Evolutionary conservation across 2,113 vertebrate species (phyloP).

Genomic region (Bambusicola thoracicus): DNA sequence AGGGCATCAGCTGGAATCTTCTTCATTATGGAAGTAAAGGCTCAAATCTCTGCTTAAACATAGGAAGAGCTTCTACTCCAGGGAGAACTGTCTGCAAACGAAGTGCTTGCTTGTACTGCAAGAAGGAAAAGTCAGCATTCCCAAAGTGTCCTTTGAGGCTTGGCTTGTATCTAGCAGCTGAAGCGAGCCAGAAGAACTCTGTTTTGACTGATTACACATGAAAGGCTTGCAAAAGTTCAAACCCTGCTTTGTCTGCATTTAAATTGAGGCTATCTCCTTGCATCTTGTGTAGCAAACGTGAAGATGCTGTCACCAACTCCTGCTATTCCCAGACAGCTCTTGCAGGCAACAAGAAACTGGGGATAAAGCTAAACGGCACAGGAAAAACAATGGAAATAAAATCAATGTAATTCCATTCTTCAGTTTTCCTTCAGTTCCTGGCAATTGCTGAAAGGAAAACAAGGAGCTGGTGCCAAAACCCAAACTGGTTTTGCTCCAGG

Average conservation of each 20-base stretch:
- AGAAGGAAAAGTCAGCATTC: not conserved
- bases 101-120: not conserved
- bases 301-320: not conserved
- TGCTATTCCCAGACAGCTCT: not conserved
- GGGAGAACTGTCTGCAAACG: not conserved
- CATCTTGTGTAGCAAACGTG: not conserved
- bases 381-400: conserved; percentile 11
- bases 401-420: conserved; percentile 20
- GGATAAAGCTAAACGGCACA: conserved; percentile 6
- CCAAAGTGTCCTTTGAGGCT: not conserved
- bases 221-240: not conserved
- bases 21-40: not conserved
- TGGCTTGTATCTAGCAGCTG: not conserved
- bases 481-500: conserved; percentile 14
- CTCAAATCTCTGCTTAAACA: not conserved
- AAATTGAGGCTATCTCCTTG: not conserved
- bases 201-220: not conserved
- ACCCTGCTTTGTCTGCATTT: not conserved
- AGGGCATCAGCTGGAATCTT: not conserved
- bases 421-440: conserved; percentile 2
- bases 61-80: not conserved
- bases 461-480: conserved; percentile 34
- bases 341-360: not conserved
- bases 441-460: conserved; percentile 38
- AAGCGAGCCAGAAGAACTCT: not conserved